phyloP scores from a whole-genome alignment of 2,113 vertebrate genomes.

The Craseonycteris thonglongyai region DNA sequence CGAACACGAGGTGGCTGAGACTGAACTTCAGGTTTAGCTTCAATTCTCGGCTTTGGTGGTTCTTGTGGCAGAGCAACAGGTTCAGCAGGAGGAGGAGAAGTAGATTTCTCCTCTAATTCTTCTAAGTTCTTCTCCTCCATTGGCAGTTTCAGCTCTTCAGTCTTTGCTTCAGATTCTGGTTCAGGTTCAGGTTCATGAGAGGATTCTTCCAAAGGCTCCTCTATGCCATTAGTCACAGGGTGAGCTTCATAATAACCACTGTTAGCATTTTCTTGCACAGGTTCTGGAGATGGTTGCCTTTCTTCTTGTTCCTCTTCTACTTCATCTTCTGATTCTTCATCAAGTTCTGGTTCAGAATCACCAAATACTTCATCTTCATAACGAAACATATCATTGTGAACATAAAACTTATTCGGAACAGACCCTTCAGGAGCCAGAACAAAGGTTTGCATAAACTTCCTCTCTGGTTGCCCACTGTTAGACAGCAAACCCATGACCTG shows the following conservation, averaged over 20 bases:
- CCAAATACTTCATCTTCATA: conserved; percentile 98
- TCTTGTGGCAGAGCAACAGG: conserved; percentile 90
- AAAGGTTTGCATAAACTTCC: conserved; percentile 99
- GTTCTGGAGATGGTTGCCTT: conserved; percentile 90
- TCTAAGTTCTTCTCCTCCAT: conserved; percentile 90
- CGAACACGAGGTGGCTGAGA: conserved; percentile 85
- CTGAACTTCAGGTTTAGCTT: conserved; percentile 90
- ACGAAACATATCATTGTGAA: conserved; percentile 99
- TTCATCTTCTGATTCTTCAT: conserved; percentile 97
- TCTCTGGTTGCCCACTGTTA: conserved; percentile 95
- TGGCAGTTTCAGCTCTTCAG: conserved; percentile 88
- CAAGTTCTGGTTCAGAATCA: conserved; percentile 97
- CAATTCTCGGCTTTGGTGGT: conserved; percentile 91
- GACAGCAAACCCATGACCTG: conserved; percentile 98
- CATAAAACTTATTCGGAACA: conserved; percentile 98
- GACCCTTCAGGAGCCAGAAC: conserved; percentile 98
- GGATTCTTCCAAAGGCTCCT: conserved; percentile 84
- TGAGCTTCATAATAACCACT: conserved; percentile 91
- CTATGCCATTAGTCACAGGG: conserved; percentile 88
- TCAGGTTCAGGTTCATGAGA: conserved; percentile 84
- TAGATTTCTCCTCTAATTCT: conserved; percentile 91
- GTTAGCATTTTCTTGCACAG: conserved; percentile 90
- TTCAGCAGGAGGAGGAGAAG: conserved; percentile 90
- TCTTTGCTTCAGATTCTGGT: conserved; percentile 83
- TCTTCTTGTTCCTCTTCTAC: conserved; percentile 94